phyloP scores from a whole-genome alignment of 2,113 vertebrate species.

The Phyllostomus hastatus region DNA sequence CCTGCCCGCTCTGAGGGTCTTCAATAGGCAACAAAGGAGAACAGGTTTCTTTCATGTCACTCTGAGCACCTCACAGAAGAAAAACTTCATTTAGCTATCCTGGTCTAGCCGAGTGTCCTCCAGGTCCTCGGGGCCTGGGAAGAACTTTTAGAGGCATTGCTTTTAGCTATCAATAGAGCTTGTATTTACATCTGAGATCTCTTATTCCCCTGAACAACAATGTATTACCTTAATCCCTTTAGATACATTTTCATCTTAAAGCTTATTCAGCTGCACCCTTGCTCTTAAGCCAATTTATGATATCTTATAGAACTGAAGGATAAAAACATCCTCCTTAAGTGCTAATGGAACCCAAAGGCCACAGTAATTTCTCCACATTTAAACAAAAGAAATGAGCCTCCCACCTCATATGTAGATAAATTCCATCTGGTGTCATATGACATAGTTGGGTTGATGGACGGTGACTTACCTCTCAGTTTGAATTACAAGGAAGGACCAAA shows the following conservation, averaged over 20 bases:
- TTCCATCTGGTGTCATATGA: fast-evolving
- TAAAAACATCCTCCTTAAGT: background rate
- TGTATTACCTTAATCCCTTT: background rate
- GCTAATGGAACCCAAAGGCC: background rate
- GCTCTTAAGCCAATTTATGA: background rate
- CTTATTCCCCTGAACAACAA: background rate
- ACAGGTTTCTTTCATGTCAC: slow-evolving; percentile 84
- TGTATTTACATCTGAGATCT: background rate
- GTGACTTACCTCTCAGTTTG: background rate
- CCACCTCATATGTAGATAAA: background rate
- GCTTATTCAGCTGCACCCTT: background rate
- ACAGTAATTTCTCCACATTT: background rate
- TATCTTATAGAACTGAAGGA: background rate
- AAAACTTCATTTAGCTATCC: slow-evolving; percentile 91
- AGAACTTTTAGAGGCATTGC: background rate
- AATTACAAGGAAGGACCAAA: background rate
- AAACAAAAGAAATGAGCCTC: background rate
- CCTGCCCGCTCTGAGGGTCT: slow-evolving; percentile 82
- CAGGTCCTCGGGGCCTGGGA: background rate
- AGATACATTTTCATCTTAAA: background rate
- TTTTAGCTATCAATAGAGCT: background rate
- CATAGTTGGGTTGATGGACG: no score
- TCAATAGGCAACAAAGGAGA: slow-evolving; percentile 87
- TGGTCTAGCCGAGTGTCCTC: slow-evolving; percentile 1
- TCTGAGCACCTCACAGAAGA: slow-evolving; percentile 75